Evolutionary conservation across 2,888 invertebrate genomes (phyloP).

Genomic region (Punctoribates punctum): DNA sequence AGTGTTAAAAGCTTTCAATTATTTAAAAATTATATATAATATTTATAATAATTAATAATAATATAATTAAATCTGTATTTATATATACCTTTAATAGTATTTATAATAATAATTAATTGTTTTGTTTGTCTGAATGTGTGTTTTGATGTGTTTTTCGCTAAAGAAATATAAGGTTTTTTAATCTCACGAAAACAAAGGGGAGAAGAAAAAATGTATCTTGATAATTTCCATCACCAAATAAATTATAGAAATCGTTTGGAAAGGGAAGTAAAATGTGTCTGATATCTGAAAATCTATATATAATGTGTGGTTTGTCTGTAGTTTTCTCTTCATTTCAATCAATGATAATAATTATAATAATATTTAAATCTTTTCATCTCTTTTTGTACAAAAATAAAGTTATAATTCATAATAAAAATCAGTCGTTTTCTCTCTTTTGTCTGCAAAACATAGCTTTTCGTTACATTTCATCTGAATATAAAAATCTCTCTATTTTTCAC

Average conservation of each 20-base stretch:
- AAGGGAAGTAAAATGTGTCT: background rate
- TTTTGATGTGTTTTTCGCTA: too few species aligned
- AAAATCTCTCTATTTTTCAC: too few species aligned
- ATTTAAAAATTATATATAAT: constrained; percentile 20
- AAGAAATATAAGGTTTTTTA: too few species aligned
- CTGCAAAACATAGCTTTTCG: too few species aligned
- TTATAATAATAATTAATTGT: background rate
- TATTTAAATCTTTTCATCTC: background rate
- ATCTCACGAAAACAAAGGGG: too few species aligned
- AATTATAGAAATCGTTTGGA: background rate
- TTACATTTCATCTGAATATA: background rate
- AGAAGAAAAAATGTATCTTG: too few species aligned
- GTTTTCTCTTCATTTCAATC: background rate
- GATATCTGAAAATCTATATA: background rate
- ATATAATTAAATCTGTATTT: constrained; percentile 9
- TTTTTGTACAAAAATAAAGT: constrained; percentile 35
- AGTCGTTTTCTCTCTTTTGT: background rate
- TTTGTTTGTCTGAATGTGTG: background rate
- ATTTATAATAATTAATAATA: constrained; percentile 13
- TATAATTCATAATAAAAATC: constrained; percentile 14
- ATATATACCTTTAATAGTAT: constrained; percentile 3
- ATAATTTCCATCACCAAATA: constrained; percentile 34
- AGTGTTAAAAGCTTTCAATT: too few species aligned
- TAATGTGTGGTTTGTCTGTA: background rate
- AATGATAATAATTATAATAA: too few species aligned